Percentiles rank a stretch among this genome's conserved stretches.
Conservation (phyloP, 2,797 vertebrate species). For the Amazona ochrocephala region DNA sequence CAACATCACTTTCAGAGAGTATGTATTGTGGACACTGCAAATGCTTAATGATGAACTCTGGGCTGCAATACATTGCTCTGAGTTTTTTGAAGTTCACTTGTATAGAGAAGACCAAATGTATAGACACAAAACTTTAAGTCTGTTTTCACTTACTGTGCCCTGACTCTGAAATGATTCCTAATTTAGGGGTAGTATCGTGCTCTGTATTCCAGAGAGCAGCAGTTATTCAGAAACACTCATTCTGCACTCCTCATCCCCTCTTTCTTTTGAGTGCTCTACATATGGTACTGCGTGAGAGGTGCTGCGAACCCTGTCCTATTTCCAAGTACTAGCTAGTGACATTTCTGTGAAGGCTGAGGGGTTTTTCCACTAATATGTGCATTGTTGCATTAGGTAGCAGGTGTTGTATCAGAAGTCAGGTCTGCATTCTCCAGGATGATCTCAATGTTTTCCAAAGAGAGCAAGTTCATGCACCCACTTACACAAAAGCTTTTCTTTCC, state of each 20-base stretch:
- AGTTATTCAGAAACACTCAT: neutral
- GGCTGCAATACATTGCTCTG: neutral
- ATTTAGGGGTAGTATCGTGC: rapidly evolving
- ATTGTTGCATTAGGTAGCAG: neutral
- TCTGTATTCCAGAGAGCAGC: neutral
- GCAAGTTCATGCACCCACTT: neutral
- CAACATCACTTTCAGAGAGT: neutral
- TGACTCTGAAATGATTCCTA: neutral
- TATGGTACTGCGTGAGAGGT: neutral
- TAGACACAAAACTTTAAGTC: neutral
- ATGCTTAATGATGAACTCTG: neutral
- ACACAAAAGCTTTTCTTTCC: neutral
- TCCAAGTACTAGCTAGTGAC: neutral
- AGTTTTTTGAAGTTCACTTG: neutral
- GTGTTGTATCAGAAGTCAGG: neutral
- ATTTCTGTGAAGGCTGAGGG: neutral
- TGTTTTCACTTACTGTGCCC: neutral
- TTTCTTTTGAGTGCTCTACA: neutral
- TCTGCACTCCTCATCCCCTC: rapidly evolving
- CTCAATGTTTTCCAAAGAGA: neutral
- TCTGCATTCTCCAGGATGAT: neutral
- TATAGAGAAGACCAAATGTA: neutral
- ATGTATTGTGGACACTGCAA: rapidly evolving
- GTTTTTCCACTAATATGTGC: neutral
- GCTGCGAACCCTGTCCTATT: neutral